Conservation (phyloP, 1,140 invertebrate genomes). For the Listronotus oregonensis region DNA sequence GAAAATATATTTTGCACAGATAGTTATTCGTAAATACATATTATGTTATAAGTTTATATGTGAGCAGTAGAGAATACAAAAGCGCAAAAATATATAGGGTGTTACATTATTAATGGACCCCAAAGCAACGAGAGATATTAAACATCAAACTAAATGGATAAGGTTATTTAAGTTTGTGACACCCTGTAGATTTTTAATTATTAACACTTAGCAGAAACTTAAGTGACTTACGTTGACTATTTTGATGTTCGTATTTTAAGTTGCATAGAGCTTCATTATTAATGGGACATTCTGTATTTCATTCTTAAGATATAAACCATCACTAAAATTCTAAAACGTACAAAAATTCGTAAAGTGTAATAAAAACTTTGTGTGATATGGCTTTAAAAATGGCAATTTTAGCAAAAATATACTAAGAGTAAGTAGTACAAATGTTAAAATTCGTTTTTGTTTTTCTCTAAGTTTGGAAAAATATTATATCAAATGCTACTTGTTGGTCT, state of each 20-base stretch:
- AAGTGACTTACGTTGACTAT: too few relatives aligned
- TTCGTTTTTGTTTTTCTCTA: constrained; percentile 42
- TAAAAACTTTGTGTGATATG: constrained; percentile 43
- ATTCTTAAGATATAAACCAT: constrained; percentile 4
- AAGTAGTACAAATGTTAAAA: constrained; percentile 38
- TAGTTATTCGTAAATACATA: constrained; percentile 26
- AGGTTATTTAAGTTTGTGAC: too few relatives aligned
- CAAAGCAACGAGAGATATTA: background rate
- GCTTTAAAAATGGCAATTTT: constrained; percentile 40
- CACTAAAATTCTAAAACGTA: constrained; percentile 17
- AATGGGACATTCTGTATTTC: background rate
- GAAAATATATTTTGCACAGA: constrained; percentile 37
- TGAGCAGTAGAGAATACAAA: constrained; percentile 28
- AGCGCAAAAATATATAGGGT: constrained; percentile 6
- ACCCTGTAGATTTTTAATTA: too few relatives aligned
- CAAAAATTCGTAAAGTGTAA: constrained; percentile 21
- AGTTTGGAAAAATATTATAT: constrained; percentile 50
- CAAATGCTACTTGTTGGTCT: constrained; percentile 49
- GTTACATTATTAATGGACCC: background rate
- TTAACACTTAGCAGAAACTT: too few relatives aligned
- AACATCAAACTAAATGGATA: too few relatives aligned
- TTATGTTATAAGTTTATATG: constrained; percentile 22
- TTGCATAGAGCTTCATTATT: too few relatives aligned
- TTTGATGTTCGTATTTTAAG: too few relatives aligned
- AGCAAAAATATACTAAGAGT: constrained; percentile 45